Evolutionary conservation across 2,797 vertebrate species (phyloP).

Genomic region (Spea hammondii): DNA sequence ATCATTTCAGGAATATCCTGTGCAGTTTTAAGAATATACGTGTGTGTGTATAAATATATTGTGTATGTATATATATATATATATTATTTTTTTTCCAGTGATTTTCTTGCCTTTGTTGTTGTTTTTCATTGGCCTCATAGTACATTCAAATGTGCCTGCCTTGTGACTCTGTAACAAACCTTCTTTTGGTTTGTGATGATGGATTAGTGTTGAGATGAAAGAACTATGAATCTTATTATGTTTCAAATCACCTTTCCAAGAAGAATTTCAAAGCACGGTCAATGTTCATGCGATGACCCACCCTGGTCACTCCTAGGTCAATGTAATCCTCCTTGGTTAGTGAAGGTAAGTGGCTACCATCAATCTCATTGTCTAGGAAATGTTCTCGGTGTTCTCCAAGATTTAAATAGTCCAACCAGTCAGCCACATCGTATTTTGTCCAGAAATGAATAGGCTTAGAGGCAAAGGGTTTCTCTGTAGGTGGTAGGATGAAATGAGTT

Average conservation of each 20-base stretch:
- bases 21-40: slow-evolving; percentile 39
- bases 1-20: slow-evolving; percentile 51
- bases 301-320: slow-evolving; percentile 90
- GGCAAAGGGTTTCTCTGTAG: slow-evolving; percentile 89
- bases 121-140: slow-evolving; percentile 19
- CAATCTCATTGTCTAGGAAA: slow-evolving; percentile 95
- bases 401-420: slow-evolving; percentile 91
- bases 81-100: slow-evolving; percentile 14
- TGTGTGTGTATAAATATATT: slow-evolving; percentile 21
- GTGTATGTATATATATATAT: slow-evolving; percentile 36
- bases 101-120: slow-evolving; percentile 18
- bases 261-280: slow-evolving; percentile 86
- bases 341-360: slow-evolving; percentile 88
- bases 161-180: slow-evolving; percentile 30
- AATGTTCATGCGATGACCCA: slow-evolving; percentile 97
- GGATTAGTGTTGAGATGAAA: slow-evolving; percentile 27
- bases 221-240: slow-evolving; percentile 41
- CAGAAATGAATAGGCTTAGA: slow-evolving; percentile 90
- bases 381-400: slow-evolving; percentile 87
- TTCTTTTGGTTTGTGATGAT: slow-evolving; percentile 26
- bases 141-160: slow-evolving; percentile 47
- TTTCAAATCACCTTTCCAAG: slow-evolving; percentile 84
- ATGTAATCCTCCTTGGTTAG: slow-evolving; percentile 94
- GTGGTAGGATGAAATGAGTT: slow-evolving; percentile 79
- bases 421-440: slow-evolving; percentile 94